Evolutionary conservation across 2,888 invertebrate species (phyloP), one percentile per base, ranked within the genome.

Genomic region (Eristalinus sepulchralis): DNA sequence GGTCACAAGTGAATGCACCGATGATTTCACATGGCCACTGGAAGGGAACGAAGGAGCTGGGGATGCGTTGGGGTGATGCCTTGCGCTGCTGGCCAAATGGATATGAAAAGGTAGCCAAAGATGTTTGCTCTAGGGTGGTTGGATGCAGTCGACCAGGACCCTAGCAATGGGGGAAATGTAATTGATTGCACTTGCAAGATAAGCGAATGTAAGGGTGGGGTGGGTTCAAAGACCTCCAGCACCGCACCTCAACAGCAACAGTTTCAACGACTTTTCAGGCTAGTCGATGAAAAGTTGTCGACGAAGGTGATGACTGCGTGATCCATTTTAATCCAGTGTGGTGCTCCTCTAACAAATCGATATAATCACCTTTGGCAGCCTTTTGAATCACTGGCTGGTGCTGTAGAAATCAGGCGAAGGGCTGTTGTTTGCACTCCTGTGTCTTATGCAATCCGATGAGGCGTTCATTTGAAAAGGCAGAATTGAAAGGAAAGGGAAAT

Each of bases 1-100:
- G 85, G 85, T 77, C 60, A 85, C 77, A 73, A 64, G 31, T 77
- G 68, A 85, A 70, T 85, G 82, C 85, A 68, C 85, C 20, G 72
- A 62, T 67, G 82, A 82, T 85, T 81, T 17, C 85, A 76, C 72
- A 62, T 72, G 81, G 77, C 22, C 53, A 68, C 77, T 85, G 72
- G 71, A 72, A 63, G 72, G 64, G 72, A 53, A 68, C 64, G 80
- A 39, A 76, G 84, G 76, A 80, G 75, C 70, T n/a, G 39, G 1
- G n/a, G 39, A 17, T 17, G 47, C 17, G 17, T 47, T 17, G 47
- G 13, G 47, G 17, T 17, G 17, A n/a, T 17, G 4, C 47, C 47
- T 47, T n/a, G 1, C 17, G 8, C 47, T 17, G 8, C 47, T 47
- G 47, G 47, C 17, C 47, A n/a, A 17, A 47, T n/a, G 47, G 47